Conservation (phyloP, 2,113 vertebrate species). For the zebrafish (Danio rerio) region GRCz12tu NC_133197.1:19779001-19779500, state of each 20-base stretch:
- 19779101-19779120: neutral
- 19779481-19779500: neutral
- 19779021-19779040: neutral
- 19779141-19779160: neutral
- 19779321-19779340: neutral
- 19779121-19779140: neutral
- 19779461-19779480: neutral
- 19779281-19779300: neutral
- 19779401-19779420: neutral
- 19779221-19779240: too few relatives aligned
- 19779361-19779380: neutral
- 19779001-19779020: neutral
- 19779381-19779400: too few relatives aligned
- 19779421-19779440: neutral
- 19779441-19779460: too few relatives aligned
- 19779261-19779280: neutral
- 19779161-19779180: neutral
- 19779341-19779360: too few relatives aligned
- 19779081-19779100: too few relatives aligned
- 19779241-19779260: too few relatives aligned
- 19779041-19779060: neutral
- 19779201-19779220: neutral
- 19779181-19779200: neutral
- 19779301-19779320: too few relatives aligned
- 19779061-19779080: neutral